Conservation (phyloP, 2,888 invertebrate species). For the Ennomos fuscantarius region DNA sequence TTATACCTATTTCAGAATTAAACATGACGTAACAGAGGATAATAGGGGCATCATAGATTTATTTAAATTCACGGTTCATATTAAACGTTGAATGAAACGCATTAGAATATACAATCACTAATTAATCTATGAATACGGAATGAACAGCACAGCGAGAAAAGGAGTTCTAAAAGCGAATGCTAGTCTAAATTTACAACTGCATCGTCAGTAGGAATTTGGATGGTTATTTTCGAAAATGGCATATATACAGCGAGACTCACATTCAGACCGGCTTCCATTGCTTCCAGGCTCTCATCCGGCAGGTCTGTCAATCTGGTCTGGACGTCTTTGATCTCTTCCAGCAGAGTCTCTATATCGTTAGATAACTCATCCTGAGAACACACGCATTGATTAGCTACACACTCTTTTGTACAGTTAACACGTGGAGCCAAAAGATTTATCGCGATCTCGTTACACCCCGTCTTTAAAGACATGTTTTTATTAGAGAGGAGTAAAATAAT, state of each 20-base stretch:
- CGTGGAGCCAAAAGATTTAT: conserved; percentile 45
- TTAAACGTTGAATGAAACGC: conserved; percentile 40
- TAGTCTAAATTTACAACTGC: conserved; percentile 19
- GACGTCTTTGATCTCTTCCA: conserved; percentile 87
- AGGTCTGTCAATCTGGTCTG: conserved; percentile 88
- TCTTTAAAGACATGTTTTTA: conserved; percentile 18
- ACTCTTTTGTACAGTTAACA: conserved; percentile 45
- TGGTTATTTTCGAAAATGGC: conserved; percentile 16
- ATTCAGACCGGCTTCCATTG: conserved; percentile 89
- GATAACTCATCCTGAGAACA: conserved; percentile 86
- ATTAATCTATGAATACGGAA: conserved; percentile 1
- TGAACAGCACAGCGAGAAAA: background rate
- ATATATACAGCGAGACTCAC: conserved; percentile 80
- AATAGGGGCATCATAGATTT: conserved; percentile 24
- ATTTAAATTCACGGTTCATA: conserved; percentile 69
- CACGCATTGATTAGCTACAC: conserved; percentile 73
- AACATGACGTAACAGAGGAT: conserved; percentile 33
- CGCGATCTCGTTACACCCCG: conserved; percentile 11
- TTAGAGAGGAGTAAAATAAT: conserved; percentile 16
- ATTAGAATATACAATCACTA: background rate
- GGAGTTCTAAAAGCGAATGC: conserved; percentile 36
- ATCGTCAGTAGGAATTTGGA: conserved; percentile 23
- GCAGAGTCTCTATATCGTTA: conserved; percentile 89
- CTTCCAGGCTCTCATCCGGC: conserved; percentile 89
- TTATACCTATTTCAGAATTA: conserved; percentile 39